These are phyloP conservation scores for Epizoanthus stellaris DNA, from an alignment of 92 coral and sea anemone species.

Conservation along the genomic window DNA sequence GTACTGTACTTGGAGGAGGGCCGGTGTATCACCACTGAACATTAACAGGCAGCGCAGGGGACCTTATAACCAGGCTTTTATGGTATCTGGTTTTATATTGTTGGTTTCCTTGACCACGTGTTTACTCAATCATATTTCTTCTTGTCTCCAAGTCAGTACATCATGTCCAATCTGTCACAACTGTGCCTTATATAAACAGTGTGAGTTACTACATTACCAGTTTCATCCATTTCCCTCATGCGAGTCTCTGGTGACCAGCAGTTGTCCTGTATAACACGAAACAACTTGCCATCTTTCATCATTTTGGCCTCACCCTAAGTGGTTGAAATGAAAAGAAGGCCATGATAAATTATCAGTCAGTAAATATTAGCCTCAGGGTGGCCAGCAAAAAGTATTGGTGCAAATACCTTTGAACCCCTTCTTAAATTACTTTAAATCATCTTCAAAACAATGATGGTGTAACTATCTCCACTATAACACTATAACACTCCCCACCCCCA, in stretches of 20 bases:
- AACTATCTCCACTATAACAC: neutral
- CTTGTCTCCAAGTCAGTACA: too few relatives aligned
- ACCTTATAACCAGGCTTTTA: too few relatives aligned
- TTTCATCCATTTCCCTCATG: conserved; percentile 89
- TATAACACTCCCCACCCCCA: neutral
- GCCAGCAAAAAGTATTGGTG: neutral
- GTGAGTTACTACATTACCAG: conserved; percentile 57
- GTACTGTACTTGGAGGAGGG: neutral
- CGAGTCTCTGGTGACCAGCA: conserved; percentile 97
- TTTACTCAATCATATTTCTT: too few relatives aligned
- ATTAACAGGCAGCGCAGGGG: too few relatives aligned
- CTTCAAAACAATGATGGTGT: too few relatives aligned
- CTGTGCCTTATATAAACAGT: neutral
- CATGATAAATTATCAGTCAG: neutral
- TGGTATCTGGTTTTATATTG: too few relatives aligned
- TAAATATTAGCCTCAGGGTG: neutral
- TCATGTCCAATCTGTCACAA: too few relatives aligned
- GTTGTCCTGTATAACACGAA: conserved; percentile 92
- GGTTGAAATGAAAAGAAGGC: neutral
- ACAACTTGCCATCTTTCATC: conserved; percentile 93
- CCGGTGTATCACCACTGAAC: too few relatives aligned
- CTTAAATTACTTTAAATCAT: too few relatives aligned
- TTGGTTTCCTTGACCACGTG: too few relatives aligned
- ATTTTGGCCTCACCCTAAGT: conserved; percentile 93
- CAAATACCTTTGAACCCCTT: too few relatives aligned